These are phyloP conservation scores for Cotesia typhae DNA, from an alignment of 1,140 invertebrate species.

Conservation along the genomic window DNA sequence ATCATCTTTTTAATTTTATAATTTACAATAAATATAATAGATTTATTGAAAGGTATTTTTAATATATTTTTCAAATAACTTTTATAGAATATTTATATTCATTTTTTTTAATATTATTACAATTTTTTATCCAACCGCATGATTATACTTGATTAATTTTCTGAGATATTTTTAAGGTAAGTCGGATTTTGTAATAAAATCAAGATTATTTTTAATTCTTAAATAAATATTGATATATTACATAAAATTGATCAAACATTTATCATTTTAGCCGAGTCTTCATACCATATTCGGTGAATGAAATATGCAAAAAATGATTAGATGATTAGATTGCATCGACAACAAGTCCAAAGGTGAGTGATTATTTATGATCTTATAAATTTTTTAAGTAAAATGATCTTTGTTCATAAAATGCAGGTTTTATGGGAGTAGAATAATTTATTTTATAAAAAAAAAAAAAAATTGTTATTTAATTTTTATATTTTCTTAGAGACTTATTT, in stretches of 20 bases:
- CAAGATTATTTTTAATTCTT: not conserved
- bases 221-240: no score
- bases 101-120: no score
- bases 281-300: conserved; percentile 62
- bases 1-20: no score
- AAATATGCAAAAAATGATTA: conserved; percentile 64
- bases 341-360: conserved; percentile 61
- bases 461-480: no score
- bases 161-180: conserved; percentile 68
- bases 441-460: no score
- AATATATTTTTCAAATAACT: no score
- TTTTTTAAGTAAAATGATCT: not conserved
- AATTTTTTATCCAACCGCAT: no score
- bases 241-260: not conserved
- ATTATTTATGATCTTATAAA: conserved; percentile 52
- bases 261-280: conserved; percentile 56
- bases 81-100: no score
- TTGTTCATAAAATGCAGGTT: not conserved
- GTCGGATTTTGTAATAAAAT: not conserved
- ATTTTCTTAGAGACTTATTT: no score
- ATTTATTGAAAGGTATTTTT: no score
- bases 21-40: no score
- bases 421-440: not conserved
- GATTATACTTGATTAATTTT: conserved; percentile 45
- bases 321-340: conserved; percentile 58